Percentiles rank a stretch among this genome's conserved stretches.
These are phyloP conservation scores for Vesta saturnalis DNA, from an alignment of 2,888 invertebrate species.

Conservation along the genomic window DNA sequence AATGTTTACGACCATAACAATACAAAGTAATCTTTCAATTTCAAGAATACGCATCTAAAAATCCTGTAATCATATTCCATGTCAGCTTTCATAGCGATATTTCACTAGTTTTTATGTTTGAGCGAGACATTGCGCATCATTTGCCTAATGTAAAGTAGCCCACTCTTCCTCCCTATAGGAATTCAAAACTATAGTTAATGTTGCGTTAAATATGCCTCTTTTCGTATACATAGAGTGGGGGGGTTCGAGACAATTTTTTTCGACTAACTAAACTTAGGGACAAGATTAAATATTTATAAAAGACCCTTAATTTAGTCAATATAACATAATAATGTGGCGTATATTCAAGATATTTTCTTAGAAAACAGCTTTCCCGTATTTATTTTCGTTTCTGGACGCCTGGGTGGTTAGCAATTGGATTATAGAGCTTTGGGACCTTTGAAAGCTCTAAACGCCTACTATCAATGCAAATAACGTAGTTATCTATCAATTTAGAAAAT, in stretches of 20 bases:
- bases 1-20: constrained; percentile 51
- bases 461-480: constrained; percentile 14
- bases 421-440: constrained; percentile 34
- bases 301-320: neutral
- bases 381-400: constrained; percentile 30
- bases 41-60: constrained; percentile 55
- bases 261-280: too few relatives aligned
- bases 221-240: neutral
- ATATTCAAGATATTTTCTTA: constrained; percentile 28
- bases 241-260: neutral
- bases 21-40: constrained; percentile 60
- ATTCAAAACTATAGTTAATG: constrained; percentile 61
- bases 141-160: constrained; percentile 61
- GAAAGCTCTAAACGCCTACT: constrained; percentile 5
- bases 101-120: constrained; percentile 57
- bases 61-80: constrained; percentile 58
- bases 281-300: constrained; percentile 5
- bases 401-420: constrained; percentile 34
- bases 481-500: constrained; percentile 6
- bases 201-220: constrained; percentile 58
- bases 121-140: constrained; percentile 57
- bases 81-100: constrained; percentile 54
- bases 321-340: constrained; percentile 20
- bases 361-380: constrained; percentile 33
- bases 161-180: constrained; percentile 54